phyloP scores from a whole-genome alignment of 2,888 invertebrate species.

The Pseudococcus jackbeardsleyi region DNA sequence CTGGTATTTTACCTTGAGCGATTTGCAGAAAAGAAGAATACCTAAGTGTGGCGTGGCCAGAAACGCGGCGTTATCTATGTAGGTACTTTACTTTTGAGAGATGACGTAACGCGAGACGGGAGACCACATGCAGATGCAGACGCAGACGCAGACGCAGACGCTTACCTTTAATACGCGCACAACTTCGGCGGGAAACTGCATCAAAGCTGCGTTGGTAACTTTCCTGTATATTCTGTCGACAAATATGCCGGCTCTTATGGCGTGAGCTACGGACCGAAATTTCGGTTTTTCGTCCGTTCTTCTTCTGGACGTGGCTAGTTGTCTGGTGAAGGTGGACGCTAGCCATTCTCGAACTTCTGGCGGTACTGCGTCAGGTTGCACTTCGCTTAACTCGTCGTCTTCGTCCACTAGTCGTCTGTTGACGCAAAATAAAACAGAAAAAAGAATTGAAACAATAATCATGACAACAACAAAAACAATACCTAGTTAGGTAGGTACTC shows the following conservation, averaged over 20 bases:
- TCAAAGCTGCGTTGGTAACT: constrained; percentile 81
- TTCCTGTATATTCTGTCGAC: constrained; percentile 93
- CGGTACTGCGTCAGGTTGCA: constrained; percentile 96
- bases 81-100: no score
- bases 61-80: no score
- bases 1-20: no score
- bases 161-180: constrained; percentile 88
- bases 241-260: constrained; percentile 95
- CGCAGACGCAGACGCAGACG: no score
- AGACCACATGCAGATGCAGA: no score
- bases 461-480: no score
- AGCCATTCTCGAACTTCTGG: constrained; percentile 97
- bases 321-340: constrained; percentile 94
- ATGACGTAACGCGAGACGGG: no score
- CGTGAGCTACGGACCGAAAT: constrained; percentile 95
- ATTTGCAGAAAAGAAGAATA: no score
- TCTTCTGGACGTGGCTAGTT: constrained; percentile 83
- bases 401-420: constrained; percentile 87
- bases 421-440: constrained; percentile 68
- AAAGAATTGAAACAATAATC: no score
- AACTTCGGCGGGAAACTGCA: constrained; percentile 91
- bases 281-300: constrained; percentile 86
- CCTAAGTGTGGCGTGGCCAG: no score
- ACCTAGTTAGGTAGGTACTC: no score
- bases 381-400: constrained; percentile 95